Base-by-base conservation (phyloP, 1,140 invertebrate species). In the Lordiphosa mommai region DNA sequence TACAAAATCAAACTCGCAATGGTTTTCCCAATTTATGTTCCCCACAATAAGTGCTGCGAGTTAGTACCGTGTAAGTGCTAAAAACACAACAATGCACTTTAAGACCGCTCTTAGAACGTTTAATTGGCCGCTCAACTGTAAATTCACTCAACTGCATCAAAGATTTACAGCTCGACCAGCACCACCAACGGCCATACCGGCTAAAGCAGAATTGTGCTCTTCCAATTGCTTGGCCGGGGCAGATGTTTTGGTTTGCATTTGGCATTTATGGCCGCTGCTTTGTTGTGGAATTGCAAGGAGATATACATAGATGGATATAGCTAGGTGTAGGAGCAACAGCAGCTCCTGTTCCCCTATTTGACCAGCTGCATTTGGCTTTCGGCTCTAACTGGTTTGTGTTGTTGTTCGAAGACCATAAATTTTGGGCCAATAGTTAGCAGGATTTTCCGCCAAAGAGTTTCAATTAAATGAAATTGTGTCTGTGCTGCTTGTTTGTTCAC, bases 71-170 rank as follows among this genome's bases (percentile, higher is more conserved):
- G 38, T 17, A 29, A 23, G 40, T 68, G 64, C 64, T 47, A 47
- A 60, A 60, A 68, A 68, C 64, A 68, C 65, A 53, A 53, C 65
- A 60, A 68, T 65, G 64, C 65, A 68, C 64, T 68, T 68, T 59
- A 59, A 55, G 47, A 33, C 53, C 63, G 12, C 20, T 38, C 46
- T 51, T 46, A 66, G 37, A 58, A 59, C 64, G 49, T 67, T 68
- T 68, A 68, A 68, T 68, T 68, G 65, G 65, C 55, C 65, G 65
- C 65, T 67, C 65, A 68, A 57, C 65, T 68, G 64, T 68, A 68
- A 68, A 68, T 68, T 68, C 65, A 68, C 48, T 68, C 64, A 63
- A 59, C 61, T 68, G 65, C 55, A 67, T 68, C 65, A 52, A 68
- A 68, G 65, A 68, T 68, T 68, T 68, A 68, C 64, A 68, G 36